Percentiles rank a stretch among this genome's conserved stretches.
Conservation (phyloP, 2,888 invertebrate species). For the Agonopterix subpropinquella region DNA sequence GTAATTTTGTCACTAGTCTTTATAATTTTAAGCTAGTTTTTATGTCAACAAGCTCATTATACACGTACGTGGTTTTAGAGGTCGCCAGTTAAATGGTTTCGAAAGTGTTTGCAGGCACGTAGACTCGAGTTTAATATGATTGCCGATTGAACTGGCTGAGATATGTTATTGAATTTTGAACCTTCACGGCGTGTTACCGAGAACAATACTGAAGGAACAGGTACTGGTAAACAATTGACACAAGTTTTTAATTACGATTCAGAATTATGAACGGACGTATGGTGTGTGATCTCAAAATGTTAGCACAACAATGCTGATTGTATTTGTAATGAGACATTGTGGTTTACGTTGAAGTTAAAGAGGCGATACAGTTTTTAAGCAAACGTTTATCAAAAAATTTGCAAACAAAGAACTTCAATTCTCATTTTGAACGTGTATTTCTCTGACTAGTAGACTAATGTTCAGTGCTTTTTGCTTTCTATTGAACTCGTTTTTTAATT, state of each 20-base stretch:
- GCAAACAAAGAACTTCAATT: too few relatives aligned
- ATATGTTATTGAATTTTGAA: constrained; percentile 34
- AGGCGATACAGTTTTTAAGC: constrained; percentile 12
- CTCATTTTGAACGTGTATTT: too few relatives aligned
- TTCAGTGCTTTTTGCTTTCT: too few relatives aligned
- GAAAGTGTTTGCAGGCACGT: constrained; percentile 54
- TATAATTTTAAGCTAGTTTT: constrained; percentile 33
- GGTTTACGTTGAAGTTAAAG: constrained; percentile 22
- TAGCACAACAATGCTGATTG: constrained; percentile 35
- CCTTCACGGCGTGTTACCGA: constrained; percentile 45
- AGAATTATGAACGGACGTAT: constrained; percentile 49
- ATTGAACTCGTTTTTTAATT: too few relatives aligned
- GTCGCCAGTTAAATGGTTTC: constrained; percentile 46
- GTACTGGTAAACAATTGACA: constrained; percentile 41
- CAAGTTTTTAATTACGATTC: constrained; percentile 45
- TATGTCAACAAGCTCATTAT: constrained; percentile 39
- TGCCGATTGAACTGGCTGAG: constrained; percentile 24
- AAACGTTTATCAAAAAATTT: not conserved
- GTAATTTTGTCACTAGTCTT: constrained; percentile 64
- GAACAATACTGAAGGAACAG: constrained; percentile 38
- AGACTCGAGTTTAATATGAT: constrained; percentile 38
- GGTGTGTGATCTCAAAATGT: constrained; percentile 16
- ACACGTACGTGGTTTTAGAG: constrained; percentile 63
- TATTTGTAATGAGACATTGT: constrained; percentile 34
- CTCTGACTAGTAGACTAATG: too few relatives aligned